These are phyloP conservation scores for Andrena minutula DNA, from an alignment of 2,888 invertebrate species.

Conservation along the genomic window DNA sequence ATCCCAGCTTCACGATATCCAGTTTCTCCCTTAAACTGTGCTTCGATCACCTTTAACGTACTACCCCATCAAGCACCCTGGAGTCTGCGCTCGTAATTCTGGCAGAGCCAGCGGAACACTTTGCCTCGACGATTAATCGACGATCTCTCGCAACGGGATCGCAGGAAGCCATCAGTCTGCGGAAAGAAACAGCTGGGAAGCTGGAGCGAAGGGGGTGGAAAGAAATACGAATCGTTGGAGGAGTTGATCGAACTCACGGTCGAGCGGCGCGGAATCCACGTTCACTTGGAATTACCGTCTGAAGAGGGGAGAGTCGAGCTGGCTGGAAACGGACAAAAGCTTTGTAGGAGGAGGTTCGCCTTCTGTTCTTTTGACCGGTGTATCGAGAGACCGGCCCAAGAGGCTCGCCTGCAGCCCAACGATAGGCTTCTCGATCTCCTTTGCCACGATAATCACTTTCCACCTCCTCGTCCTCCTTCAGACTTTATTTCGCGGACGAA, in stretches of 20 bases:
- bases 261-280: conserved; percentile 46
- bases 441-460: conserved; percentile 74
- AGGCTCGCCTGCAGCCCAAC: conserved; percentile 56
- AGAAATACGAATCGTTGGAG: conserved; percentile 26
- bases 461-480: conserved; percentile 24
- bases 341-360: conserved; percentile 17
- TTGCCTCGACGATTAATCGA: background rate
- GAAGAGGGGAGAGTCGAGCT: conserved; percentile 2
- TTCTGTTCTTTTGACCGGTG: conserved; percentile 24
- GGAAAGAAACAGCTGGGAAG: conserved; percentile 10
- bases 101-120: background rate
- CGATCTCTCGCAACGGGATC: background rate
- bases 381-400: conserved; percentile 44
- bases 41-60: too few species aligned
- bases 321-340: conserved; percentile 35
- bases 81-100: too few species aligned
- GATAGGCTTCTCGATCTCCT: conserved; percentile 67
- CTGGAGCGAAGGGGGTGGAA: background rate
- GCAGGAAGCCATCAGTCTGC: background rate
- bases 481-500: background rate
- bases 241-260: conserved; percentile 54
- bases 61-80: too few species aligned
- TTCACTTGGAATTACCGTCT: conserved; percentile 46
- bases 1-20: too few species aligned
- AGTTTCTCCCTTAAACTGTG: too few species aligned